Conservation (phyloP, 2,888 invertebrate genomes). For the Drosophila percnosoma region DNA sequence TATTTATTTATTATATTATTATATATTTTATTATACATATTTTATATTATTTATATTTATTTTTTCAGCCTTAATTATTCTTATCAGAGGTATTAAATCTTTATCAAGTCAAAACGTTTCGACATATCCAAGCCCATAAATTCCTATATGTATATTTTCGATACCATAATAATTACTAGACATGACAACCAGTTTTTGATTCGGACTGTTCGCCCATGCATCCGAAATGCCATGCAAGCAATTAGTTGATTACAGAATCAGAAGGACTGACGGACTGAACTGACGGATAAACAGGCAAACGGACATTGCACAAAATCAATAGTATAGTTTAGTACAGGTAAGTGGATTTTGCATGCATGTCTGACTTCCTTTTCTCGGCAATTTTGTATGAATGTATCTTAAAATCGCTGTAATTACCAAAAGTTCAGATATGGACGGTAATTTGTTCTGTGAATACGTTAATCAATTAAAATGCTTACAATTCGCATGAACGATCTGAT, state of each 20-base stretch:
- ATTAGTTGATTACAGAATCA: not conserved
- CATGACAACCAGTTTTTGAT: not conserved
- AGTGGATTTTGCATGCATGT: not conserved
- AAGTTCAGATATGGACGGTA: not conserved
- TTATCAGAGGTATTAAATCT: not conserved
- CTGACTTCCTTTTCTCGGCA: not conserved
- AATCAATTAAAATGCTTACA: not conserved
- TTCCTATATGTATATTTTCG: not conserved
- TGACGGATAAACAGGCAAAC: not conserved
- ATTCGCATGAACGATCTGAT: too few relatives aligned
- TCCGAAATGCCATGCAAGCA: not conserved
- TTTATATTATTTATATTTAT: not conserved
- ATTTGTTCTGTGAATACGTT: not conserved
- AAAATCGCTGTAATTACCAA: not conserved
- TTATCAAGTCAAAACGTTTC: not conserved
- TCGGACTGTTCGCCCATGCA: not conserved
- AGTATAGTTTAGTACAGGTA: not conserved
- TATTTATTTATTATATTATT: not conserved
- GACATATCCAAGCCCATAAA: not conserved
- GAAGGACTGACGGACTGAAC: not conserved
- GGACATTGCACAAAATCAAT: not conserved
- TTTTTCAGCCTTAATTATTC: not conserved
- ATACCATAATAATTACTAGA: not conserved
- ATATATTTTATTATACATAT: not conserved
- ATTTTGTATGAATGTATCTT: not conserved